phyloP scores from a whole-genome alignment of 2,113 vertebrate genomes.

The Mastomys coucha region DNA sequence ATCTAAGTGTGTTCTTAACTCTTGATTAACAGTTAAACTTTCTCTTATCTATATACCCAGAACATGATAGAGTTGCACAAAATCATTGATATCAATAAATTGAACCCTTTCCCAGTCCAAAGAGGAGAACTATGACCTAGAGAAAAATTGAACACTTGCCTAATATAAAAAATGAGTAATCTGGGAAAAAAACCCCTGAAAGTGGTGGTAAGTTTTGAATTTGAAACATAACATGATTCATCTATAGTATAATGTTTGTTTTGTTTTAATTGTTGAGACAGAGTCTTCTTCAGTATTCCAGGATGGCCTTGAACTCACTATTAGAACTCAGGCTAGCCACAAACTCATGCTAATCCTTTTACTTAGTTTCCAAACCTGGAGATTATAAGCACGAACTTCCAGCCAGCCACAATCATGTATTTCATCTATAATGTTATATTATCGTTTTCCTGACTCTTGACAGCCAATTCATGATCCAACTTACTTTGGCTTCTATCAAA shows the following conservation, averaged over 20 bases:
- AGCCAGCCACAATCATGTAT: background rate
- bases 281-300: background rate
- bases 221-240: background rate
- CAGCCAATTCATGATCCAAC: background rate
- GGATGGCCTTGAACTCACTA: background rate
- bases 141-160: constrained; percentile 19
- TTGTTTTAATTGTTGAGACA: background rate
- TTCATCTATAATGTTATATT: background rate
- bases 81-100: constrained; percentile 46
- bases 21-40: constrained; percentile 11
- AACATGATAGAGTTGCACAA: background rate
- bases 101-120: background rate
- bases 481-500: constrained; percentile 54
- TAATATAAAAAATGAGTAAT: background rate
- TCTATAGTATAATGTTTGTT: constrained; percentile 1
- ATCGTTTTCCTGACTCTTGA: background rate
- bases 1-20: background rate
- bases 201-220: background rate
- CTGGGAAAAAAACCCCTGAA: background rate
- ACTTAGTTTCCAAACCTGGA: background rate
- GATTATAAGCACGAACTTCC: background rate
- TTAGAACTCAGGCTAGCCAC: background rate
- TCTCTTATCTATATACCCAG: background rate
- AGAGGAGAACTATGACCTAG: background rate
- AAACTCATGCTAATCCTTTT: background rate